Percentiles rank a stretch among this genome's conserved stretches.
Conservation (phyloP, 2,113 vertebrate species). For the Crotalus tigris region DNA sequence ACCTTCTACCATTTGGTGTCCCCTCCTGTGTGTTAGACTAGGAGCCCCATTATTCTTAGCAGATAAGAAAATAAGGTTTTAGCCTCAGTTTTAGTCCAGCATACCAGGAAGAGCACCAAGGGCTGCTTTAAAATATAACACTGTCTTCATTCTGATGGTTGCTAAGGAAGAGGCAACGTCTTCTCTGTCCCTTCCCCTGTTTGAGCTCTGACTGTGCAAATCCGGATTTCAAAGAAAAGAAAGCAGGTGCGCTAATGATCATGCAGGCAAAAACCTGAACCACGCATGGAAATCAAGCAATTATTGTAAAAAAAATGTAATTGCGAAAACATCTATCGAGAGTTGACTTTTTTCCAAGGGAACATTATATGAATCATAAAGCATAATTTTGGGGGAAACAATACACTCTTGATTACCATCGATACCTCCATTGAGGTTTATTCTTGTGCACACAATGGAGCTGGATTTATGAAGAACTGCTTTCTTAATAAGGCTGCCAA, state of each 20-base stretch:
- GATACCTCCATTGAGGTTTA: neutral
- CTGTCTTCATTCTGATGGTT: neutral
- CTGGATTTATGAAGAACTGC: neutral
- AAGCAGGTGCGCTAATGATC: constrained; percentile 1
- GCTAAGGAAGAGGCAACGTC: neutral
- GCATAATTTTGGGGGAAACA: neutral
- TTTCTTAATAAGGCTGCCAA: neutral
- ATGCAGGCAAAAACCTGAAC: neutral
- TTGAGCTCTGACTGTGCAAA: neutral
- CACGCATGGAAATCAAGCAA: constrained; percentile 9
- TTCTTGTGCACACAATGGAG: neutral
- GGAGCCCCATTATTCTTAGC: neutral
- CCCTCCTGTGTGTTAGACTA: neutral
- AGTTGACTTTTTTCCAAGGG: neutral
- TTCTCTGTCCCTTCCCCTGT: neutral
- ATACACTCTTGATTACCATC: constrained; percentile 17
- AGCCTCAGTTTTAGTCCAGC: neutral
- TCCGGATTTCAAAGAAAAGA: neutral
- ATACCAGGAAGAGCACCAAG: neutral
- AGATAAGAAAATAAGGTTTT: neutral
- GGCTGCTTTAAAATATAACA: neutral
- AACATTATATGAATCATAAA: neutral
- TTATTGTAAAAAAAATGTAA: neutral
- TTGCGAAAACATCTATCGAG: neutral
- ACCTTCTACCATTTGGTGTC: neutral